A percentile compares a stretch with the other conserved stretches of the same genome.
Conservation (phyloP, 2,113 vertebrate genomes). For the Oxyura jamaicensis region DNA sequence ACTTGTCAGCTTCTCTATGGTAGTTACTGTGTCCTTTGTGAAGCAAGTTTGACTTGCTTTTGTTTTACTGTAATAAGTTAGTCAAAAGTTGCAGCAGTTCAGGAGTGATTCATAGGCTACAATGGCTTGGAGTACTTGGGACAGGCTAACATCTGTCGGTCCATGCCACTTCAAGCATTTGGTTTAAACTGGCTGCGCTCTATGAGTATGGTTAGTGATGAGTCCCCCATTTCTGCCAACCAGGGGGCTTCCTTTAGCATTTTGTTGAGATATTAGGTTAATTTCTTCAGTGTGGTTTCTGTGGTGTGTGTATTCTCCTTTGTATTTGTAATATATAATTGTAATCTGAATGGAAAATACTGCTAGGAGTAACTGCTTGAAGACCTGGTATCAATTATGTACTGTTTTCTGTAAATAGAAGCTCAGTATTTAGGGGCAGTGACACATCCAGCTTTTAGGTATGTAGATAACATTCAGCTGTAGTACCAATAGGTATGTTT, state of each 20-base stretch:
- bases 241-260: background rate
- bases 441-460: background rate
- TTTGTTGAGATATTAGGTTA: background rate
- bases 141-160: background rate
- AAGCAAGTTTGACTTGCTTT: background rate
- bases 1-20: background rate
- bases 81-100: background rate
- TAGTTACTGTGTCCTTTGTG: background rate
- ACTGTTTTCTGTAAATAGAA: background rate
- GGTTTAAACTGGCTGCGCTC: background rate
- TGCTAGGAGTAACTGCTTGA: background rate
- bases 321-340: background rate
- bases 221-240: background rate
- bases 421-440: background rate
- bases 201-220: background rate
- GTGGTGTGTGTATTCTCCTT: fast-evolving
- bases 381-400: background rate
- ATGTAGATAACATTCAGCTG: background rate
- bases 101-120: background rate
- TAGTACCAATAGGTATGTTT: background rate
- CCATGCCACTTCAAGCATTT: background rate
- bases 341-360: background rate
- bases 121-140: background rate
- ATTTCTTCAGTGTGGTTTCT: background rate
- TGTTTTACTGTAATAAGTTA: background rate